Base-by-base conservation (phyloP, 2,113 vertebrate species). In the Panthera tigris region DNA sequence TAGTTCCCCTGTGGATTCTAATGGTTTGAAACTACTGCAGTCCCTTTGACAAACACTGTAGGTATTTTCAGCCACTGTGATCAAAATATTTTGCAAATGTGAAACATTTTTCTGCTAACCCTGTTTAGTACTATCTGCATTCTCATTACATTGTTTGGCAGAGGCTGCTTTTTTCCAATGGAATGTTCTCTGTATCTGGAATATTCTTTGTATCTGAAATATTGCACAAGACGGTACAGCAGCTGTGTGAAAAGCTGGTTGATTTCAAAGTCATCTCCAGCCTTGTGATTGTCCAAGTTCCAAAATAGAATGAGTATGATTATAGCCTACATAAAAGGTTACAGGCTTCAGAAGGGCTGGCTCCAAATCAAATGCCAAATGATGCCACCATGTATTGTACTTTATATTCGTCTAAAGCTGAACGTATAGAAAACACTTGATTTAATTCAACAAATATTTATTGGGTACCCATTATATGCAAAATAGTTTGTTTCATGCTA, bases 251-350 rank as follows among this genome's bases (percentile, higher is more conserved):
- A 95, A 97, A 96, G 76, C 91, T 93, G 84, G 69, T 80, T 76
- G 95, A 87, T 94, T 95, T 97, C 85, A 93, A 86, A 97, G 82
- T 95, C 55, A 94, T 95, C 85, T 93, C 86, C 48, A 93, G 73
- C 50, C 66, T 93, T 15, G 29, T 76, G 89, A 92, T 52, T 96
- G 92, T 92, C 91, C 12, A 12, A 63, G 57, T 92, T 97, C 91
- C 82, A 87, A 89, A 90, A 86, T 9, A 86, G 83, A 96, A 80
- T 31, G 5, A 89, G 45, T 93, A n/a, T 97, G 93, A 97, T 97
- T 93, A 92, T 61, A 92, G 91, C n/a, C 41, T 86, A n/a, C 36
- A 95, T 96, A 94, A 94, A 97, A 85, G 69, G 89, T 91, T 96
- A 73, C 10, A 79, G 92, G 68, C 33, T 95, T 48, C 55, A 83